Evolutionary conservation across 2,888 invertebrate species (phyloP), one percentile per base, ranked within the genome.

Genomic region (Latrodectus elegans): DNA sequence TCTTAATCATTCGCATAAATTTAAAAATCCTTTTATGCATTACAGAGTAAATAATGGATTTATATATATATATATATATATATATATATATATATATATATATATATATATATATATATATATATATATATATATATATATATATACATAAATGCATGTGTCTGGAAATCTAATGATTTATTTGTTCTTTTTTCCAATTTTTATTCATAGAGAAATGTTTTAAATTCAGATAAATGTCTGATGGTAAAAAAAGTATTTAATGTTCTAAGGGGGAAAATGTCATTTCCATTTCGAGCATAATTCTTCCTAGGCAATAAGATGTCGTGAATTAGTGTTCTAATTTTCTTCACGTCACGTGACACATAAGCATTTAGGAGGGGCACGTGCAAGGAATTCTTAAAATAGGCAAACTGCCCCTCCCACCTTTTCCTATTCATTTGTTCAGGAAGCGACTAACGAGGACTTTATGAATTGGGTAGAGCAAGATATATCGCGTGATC

Each of bases 401-500:
- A 75, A 75, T 68, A 52, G 53, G 17, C 51, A 55, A 68, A 55
- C 8, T n/a, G 15, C 60, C 38, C 22, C 52, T n/a, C 53, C 26
- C 51, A 67, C 75, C 38, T 38, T 38, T 38, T 38, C 38, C 68
- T 51, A 15, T 60, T 60, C 60, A 60, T 60, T 60, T 15, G 60
- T 60, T 67, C 73, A 22, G 60, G 76, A 60, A 51, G 55, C 60
- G 12, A 64, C 70, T 71, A 83, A 83, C 76, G 76, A 83, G 76
- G 76, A 38, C 75, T 83, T 83, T 83, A 83, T 83, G 76, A 76
- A 83, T 76, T 76, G 83, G 53, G 68, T 26, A 70, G n/a, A 71
- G 70, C 70, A 17, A 83, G 71, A 76, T 70, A 60, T 60, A 76
- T 83, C 83, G 76, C 75, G 76, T 76, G 83, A 83, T 76, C 60